Conservation (phyloP, 1,140 invertebrate species). For the Dendroctonus ponderosae region DNA sequence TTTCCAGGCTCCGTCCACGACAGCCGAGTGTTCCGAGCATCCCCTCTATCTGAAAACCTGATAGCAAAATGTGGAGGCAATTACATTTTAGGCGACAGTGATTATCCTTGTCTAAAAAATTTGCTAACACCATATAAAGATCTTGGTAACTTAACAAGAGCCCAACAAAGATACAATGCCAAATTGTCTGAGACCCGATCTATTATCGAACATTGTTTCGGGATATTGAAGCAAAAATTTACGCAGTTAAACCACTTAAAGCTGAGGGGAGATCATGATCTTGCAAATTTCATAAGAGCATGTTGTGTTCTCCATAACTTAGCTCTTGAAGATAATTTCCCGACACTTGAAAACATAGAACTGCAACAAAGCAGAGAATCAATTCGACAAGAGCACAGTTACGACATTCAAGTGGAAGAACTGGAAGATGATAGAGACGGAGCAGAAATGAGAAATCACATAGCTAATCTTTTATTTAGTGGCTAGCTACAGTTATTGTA, state of each 20-base stretch:
- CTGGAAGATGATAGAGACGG: constrained; percentile 3
- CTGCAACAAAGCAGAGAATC: background rate
- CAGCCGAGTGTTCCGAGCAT: constrained; percentile 34
- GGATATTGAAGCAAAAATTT: constrained; percentile 37
- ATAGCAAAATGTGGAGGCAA: constrained; percentile 34
- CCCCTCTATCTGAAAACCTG: constrained; percentile 29
- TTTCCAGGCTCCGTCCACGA: constrained; percentile 40
- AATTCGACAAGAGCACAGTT: constrained; percentile 4
- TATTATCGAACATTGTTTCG: constrained; percentile 39
- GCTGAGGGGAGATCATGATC: constrained; percentile 28
- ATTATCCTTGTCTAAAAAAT: constrained; percentile 31
- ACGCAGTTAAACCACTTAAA: constrained; percentile 38
- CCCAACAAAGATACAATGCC: constrained; percentile 30
- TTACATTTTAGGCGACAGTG: constrained; percentile 38
- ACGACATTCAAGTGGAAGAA: background rate
- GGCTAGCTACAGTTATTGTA: background rate
- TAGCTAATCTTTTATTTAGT: background rate
- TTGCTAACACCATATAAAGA: constrained; percentile 36
- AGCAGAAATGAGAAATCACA: background rate
- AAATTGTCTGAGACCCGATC: constrained; percentile 30
- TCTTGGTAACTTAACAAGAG: constrained; percentile 24
- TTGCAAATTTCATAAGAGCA: constrained; percentile 35
- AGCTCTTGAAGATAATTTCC: constrained; percentile 16
- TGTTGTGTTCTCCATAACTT: constrained; percentile 39
- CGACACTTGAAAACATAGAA: constrained; percentile 9